Conservation (phyloP, 2,113 vertebrate species). For the Bambusicola thoracicus region DNA sequence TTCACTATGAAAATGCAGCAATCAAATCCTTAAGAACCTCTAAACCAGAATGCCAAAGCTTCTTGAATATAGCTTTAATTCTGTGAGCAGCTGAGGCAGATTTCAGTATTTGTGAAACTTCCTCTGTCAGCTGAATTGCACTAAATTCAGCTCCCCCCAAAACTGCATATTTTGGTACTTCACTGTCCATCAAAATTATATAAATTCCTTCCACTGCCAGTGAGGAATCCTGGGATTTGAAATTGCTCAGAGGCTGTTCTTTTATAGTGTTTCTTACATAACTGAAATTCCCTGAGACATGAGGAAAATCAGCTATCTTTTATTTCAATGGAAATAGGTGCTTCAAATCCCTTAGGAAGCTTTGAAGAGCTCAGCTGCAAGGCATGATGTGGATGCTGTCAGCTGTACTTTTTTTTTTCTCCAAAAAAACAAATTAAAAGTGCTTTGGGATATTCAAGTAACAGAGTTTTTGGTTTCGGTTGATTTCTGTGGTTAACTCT, state of each 20-base stretch:
- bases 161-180: not conserved
- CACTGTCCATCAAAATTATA: not conserved
- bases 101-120: not conserved
- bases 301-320: not conserved
- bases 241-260: not conserved
- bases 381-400: not conserved
- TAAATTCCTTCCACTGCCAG: not conserved
- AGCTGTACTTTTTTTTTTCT: not conserved
- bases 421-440: not conserved
- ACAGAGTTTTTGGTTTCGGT: not conserved
- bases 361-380: constrained; percentile 32
- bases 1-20: not conserved
- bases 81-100: not conserved
- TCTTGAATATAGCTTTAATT: not conserved
- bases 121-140: not conserved
- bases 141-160: constrained; percentile 2
- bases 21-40: not conserved
- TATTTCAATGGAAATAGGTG: constrained; percentile 13
- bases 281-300: not conserved
- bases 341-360: constrained; percentile 13
- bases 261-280: not conserved
- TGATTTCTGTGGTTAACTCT: not conserved
- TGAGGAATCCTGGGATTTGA: not conserved
- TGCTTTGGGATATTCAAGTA: not conserved
- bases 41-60: not conserved